Percentiles rank a stretch among this genome's conserved stretches.
phyloP scores from a whole-genome alignment of 1,140 invertebrate species.

The Armadillidium nasatum region DNA sequence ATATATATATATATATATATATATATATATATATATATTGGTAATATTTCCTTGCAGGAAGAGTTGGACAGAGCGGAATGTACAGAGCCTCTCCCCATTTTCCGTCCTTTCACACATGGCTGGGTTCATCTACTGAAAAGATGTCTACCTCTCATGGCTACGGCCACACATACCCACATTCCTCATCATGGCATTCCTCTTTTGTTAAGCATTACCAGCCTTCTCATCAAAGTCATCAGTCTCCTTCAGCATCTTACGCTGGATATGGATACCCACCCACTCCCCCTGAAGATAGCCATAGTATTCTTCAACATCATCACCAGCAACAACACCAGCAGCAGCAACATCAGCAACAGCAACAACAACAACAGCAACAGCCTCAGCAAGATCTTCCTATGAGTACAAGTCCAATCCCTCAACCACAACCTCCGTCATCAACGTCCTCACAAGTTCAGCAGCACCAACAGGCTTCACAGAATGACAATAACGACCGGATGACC shows the following conservation, averaged over 20 bases:
- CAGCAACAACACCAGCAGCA: not conserved
- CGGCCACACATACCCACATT: not conserved
- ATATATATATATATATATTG: not conserved
- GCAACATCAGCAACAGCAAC: not conserved
- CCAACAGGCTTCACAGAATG: not conserved
- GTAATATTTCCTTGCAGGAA: not conserved
- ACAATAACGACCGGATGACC: not conserved
- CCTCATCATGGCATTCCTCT: not conserved
- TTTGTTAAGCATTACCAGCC: not conserved
- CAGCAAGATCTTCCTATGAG: not conserved
- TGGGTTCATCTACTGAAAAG: not conserved
- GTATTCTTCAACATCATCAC: not conserved
- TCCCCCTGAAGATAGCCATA: not conserved
- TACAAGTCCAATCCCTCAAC: not conserved
- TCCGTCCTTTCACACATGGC: not conserved
- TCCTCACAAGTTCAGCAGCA: not conserved
- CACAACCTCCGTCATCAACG: not conserved
- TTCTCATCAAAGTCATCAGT: not conserved
- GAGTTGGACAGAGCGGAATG: not conserved
- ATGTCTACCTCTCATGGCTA: not conserved
- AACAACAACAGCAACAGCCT: not conserved
- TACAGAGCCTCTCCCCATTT: not conserved
- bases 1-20: conserved; percentile 15
- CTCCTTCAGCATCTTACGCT: not conserved
- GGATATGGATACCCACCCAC: not conserved